Evolutionary conservation across 2,113 vertebrate species (phyloP), one percentile per base, ranked within the genome.

Genomic region (Epinephelus moara): DNA sequence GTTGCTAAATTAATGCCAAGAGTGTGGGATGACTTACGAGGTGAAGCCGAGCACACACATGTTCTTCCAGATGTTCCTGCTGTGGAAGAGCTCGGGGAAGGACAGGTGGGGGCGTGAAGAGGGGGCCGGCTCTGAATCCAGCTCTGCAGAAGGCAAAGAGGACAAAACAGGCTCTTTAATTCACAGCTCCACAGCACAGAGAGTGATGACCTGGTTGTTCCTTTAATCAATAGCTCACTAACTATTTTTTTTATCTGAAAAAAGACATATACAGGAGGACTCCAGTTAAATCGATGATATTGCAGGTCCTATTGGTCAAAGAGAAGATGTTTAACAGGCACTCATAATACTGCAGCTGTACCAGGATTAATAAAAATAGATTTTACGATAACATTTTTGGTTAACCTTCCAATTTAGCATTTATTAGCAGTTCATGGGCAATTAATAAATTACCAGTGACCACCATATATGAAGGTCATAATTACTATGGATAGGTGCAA

Each of bases 11-110:
- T 6, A 17, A 57, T 18, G 66, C 30, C 14, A 18, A 9, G 18
- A 3, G 42, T 6, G 30, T 19, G 47, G 12, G 68, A n/a, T 33
- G 85, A 94, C 97, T 96, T 92, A 98, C 97, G 96, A 97, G 92
- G 96, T 97, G 91, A 97, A 97, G 84, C 97, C 97, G 23, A 98
- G 95, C 86, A 97, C 96, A 81, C 96, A 96, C 23, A 97, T 86
- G 89, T 97, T 98, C 91, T 97, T 98, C 96, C 97, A 97, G 94
- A 97, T 97, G 95, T 97, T 97, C 87, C 96, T 95, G 93, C 96
- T 96, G 92, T 95, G 95, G 83, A 97, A 92, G 62, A 97, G 95
- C 74, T 96, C 95, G 0, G 91, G 85, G 61, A 96, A 93, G 73
- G 96, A 96, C 82, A 97, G 93, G 80, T 90, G 92, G 13, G 96